phyloP scores from a whole-genome alignment of 2,888 invertebrate species.

The Megamerina dolium region DNA sequence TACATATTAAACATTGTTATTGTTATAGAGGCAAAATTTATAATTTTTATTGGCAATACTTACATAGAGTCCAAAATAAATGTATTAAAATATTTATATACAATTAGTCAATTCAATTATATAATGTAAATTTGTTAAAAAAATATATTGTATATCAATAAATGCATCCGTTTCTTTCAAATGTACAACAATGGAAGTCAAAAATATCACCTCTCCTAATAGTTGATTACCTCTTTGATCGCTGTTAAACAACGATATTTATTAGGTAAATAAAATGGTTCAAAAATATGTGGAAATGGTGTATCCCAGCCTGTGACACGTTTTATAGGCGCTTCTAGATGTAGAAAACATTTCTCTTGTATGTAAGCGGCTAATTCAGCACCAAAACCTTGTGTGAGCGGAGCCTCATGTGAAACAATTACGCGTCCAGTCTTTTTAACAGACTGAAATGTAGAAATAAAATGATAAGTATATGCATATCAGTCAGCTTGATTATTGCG shows the following conservation, averaged over 20 bases:
- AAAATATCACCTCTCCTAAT: conserved; percentile 54
- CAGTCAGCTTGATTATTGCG: no score
- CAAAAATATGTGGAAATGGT: conserved; percentile 94
- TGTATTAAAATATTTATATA: no score
- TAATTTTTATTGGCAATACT: no score
- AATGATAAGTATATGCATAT: neutral
- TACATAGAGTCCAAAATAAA: no score
- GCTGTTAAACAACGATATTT: conserved; percentile 86
- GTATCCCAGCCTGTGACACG: conserved; percentile 92
- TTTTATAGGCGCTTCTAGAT: conserved; percentile 86
- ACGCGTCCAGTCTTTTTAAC: conserved; percentile 91
- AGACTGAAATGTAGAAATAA: conserved; percentile 62
- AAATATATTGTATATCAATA: conserved; percentile 25
- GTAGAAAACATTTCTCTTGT: conserved; percentile 90
- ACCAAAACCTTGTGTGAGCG: conserved; percentile 90
- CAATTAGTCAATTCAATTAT: no score
- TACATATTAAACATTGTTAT: no score
- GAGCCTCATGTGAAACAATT: conserved; percentile 92
- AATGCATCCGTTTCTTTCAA: conserved; percentile 40
- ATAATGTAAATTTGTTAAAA: no score
- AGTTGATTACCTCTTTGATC: conserved; percentile 68
- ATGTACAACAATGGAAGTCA: no score
- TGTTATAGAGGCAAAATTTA: no score
- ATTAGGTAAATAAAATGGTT: conserved; percentile 93
- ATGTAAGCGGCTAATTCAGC: conserved; percentile 91